Conservation (phyloP, 2,797 vertebrate species). For the Loriculus beryllinus region DNA sequence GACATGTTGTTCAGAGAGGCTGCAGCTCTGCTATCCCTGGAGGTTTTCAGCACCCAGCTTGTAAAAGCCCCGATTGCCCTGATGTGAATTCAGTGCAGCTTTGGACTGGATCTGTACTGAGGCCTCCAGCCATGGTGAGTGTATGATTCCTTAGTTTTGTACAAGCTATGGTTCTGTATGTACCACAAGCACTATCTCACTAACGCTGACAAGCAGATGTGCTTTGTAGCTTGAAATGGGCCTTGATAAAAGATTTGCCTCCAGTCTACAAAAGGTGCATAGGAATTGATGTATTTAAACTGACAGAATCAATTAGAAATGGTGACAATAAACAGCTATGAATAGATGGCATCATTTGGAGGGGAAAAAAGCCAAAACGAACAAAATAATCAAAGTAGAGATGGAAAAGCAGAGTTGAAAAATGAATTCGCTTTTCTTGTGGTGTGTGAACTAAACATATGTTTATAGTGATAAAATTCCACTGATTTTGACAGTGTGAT, state of each 20-base stretch:
- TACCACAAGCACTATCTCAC: neutral
- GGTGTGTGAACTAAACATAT: neutral
- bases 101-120: neutral
- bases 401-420: neutral
- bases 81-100: neutral
- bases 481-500: neutral
- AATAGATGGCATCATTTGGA: neutral
- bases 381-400: neutral
- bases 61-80: neutral
- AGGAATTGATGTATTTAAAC: neutral
- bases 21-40: accelerated
- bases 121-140: neutral
- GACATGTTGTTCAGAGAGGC: neutral
- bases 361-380: neutral
- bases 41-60: neutral
- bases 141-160: neutral
- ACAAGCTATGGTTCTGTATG: neutral
- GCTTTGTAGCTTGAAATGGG: neutral
- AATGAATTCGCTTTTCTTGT: neutral
- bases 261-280: neutral
- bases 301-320: neutral
- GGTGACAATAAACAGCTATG: neutral
- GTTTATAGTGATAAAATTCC: neutral
- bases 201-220: neutral
- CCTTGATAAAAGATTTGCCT: neutral